Percentiles rank a stretch among this genome's conserved stretches.
These are phyloP conservation scores for Brienomyrus brachyistius DNA, from an alignment of 2,113 vertebrate genomes.

Conservation along the genomic window DNA sequence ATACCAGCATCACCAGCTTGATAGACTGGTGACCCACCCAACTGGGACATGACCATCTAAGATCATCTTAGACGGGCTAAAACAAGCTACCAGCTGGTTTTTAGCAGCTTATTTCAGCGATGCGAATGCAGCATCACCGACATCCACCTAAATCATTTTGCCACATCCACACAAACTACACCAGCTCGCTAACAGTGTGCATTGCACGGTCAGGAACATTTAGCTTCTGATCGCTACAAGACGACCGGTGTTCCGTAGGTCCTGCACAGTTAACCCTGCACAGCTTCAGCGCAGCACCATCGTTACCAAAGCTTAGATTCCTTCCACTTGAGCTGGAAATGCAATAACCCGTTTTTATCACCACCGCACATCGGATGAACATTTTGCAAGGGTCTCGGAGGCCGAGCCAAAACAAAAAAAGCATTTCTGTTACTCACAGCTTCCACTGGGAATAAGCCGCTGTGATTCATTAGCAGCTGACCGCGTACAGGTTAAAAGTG, in stretches of 20 bases:
- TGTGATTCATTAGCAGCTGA: background rate
- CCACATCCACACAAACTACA: background rate
- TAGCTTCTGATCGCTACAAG: background rate
- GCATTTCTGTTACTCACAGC: background rate
- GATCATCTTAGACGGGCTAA: background rate
- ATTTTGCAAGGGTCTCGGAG: background rate
- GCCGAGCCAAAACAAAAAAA: background rate
- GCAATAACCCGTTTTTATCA: background rate
- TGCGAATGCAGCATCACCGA: background rate
- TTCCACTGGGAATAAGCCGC: background rate
- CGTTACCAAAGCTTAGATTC: background rate
- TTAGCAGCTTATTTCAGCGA: background rate
- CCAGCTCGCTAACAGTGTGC: background rate
- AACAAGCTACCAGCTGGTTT: background rate
- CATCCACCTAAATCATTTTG: background rate
- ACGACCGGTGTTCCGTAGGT: background rate
- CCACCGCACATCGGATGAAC: background rate
- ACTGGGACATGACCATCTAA: background rate
- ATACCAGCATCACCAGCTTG: background rate
- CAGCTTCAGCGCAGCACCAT: background rate
- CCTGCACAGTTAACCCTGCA: background rate
- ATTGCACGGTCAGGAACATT: background rate
- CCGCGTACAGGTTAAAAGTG: background rate
- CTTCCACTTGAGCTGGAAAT: background rate
- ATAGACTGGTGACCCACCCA: background rate